Evolutionary conservation across 2,888 invertebrate species (phyloP), one percentile per base, ranked within the genome.

Genomic region (Bellardia pandia): DNA sequence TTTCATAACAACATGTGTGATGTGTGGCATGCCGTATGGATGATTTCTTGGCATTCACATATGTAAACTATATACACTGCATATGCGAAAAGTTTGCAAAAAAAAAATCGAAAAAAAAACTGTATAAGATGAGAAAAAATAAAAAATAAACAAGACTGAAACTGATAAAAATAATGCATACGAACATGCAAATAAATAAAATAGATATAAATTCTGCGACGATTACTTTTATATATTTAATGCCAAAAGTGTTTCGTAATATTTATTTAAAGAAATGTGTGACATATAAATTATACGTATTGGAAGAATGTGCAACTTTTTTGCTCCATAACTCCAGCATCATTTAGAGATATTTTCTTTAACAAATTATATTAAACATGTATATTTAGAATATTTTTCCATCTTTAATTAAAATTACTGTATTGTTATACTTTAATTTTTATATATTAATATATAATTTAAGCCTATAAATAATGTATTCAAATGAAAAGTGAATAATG

Each of bases 11-110:
- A 85, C 85, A 87, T 81, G 81, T 75, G 81, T 85, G 93, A 93
- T 93, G 91, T 93, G 93, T 93, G 93, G 91, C 92, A 92, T 91
- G 93, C 93, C 93, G 93, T 93, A 93, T 93, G 93, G 93, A 93
- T 90, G 91, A 91, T 89, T 89, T 89, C 91, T 91, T 89, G 91
- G 90, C 90, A 92, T 91, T 91, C 90, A 91, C 92, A 92, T 92
- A 92, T 92, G 93, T 91, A 92, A 91, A 91, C 90, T 92, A 92
- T 93, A 93, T 93, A 93, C 93, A 92, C 92, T 92, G 91, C 92
- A 85, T 87, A 87, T 87, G 87, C 85, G 85, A 87, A 87, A 87
- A 87, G 87, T 87, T 78, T 76, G 72, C 64, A 74, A n/a, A 58
- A 56, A 83, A 77, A 84, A 13, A 77, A 82, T 42, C n/a, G 9